These are phyloP conservation scores for Tetramorium bicarinatum DNA, from an alignment of 2,888 invertebrate species.

Conservation along the genomic window DNA sequence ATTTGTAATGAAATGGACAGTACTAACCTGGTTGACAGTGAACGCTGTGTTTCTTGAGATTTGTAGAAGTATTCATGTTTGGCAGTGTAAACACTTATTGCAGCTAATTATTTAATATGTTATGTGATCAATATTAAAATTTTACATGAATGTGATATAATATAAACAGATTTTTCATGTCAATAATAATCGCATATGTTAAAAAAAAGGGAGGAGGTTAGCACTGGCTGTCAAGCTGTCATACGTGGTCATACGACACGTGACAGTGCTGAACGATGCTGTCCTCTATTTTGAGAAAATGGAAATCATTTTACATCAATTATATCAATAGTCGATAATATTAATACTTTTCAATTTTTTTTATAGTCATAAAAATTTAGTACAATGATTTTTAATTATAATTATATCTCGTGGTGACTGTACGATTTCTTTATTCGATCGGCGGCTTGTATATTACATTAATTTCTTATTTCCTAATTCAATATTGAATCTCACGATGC, in stretches of 20 bases:
- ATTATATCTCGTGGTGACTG: too few species aligned
- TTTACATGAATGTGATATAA: background rate
- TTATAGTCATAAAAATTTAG: background rate
- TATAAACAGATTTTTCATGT: background rate
- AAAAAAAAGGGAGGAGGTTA: background rate
- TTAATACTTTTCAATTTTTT: background rate
- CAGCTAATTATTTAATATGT: background rate
- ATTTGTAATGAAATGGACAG: background rate
- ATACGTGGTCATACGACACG: background rate
- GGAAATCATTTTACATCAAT: background rate
- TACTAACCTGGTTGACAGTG: conserved; percentile 50
- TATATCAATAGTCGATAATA: background rate
- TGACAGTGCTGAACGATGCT: background rate
- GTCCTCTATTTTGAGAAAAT: background rate
- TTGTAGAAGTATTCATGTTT: conserved; percentile 28
- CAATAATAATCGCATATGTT: background rate
- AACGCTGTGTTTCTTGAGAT: conserved; percentile 25
- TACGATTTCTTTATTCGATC: too few species aligned
- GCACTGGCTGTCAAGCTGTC: background rate
- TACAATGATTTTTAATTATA: background rate
- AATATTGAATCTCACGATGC: too few species aligned
- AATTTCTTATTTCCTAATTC: too few species aligned
- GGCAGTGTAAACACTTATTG: conserved; percentile 29
- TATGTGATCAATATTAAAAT: background rate
- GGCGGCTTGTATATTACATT: too few species aligned